A percentile compares a stretch with the other conserved stretches of the same genome.
Conservation (phyloP, 2,888 invertebrate species). For the Drosophila nigricruria region DNA sequence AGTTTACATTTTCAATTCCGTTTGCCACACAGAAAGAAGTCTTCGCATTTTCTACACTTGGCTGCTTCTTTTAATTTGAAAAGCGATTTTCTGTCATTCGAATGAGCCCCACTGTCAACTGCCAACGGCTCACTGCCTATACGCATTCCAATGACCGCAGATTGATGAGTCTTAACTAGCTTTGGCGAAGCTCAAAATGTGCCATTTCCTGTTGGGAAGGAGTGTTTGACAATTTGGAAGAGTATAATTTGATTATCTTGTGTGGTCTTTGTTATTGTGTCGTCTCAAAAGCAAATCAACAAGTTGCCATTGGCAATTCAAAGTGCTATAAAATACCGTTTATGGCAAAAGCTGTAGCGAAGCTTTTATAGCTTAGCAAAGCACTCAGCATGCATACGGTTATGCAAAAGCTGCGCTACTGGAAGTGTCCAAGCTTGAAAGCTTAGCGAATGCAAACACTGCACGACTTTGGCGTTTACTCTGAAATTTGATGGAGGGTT, state of each 20-base stretch:
- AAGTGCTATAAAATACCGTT: conserved; percentile 26
- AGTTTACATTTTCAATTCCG: conserved; percentile 65
- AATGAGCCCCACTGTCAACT: conserved; percentile 23
- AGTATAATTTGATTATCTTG: not conserved
- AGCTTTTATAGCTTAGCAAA: conserved; percentile 33
- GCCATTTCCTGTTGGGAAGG: conserved; percentile 14
- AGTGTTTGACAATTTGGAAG: conserved; percentile 16
- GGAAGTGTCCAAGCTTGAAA: conserved; percentile 35
- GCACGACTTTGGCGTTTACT: not conserved
- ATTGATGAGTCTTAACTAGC: conserved; percentile 48
- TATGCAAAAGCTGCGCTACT: conserved; percentile 32
- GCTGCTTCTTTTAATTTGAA: conserved; percentile 71
- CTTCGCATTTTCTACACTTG: conserved; percentile 61
- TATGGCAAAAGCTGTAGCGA: conserved; percentile 31
- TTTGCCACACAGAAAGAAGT: conserved; percentile 45
- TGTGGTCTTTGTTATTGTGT: too few relatives aligned
- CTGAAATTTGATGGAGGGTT: not conserved
- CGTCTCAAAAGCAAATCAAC: conserved; percentile 36
- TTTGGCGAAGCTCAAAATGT: conserved; percentile 25
- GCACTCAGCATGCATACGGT: conserved; percentile 28
- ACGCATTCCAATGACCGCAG: conserved; percentile 29
- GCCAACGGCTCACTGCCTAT: too few relatives aligned
- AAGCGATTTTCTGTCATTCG: conserved; percentile 55
- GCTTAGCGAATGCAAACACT: conserved; percentile 41
- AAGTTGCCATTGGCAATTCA: conserved; percentile 33